phyloP scores from a whole-genome alignment of 2,797 vertebrate genomes.

The Pteronotus mesoamericanus region DNA sequence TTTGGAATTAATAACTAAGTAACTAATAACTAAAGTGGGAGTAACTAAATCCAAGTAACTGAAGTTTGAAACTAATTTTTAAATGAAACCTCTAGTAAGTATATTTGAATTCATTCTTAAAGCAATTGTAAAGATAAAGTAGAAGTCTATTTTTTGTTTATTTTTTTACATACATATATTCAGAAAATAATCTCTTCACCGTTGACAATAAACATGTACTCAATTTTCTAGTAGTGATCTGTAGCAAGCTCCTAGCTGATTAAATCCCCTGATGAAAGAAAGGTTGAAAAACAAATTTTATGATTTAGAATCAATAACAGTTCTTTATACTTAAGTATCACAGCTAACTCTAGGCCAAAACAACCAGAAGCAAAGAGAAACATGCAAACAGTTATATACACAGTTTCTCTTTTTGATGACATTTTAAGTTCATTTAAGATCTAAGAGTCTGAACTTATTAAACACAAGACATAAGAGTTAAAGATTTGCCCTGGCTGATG shows the following conservation, averaged over 20 bases:
- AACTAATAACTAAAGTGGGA: not conserved
- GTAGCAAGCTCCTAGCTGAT: not conserved
- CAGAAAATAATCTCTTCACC: not conserved
- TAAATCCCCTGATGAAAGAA: not conserved
- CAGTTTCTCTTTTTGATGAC: not conserved
- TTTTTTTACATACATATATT: not conserved
- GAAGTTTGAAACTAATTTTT: not conserved
- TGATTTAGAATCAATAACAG: not conserved
- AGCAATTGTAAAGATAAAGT: not conserved
- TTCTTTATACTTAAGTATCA: not conserved
- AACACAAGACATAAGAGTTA: not conserved
- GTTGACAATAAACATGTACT: not conserved
- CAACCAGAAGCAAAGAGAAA: not conserved
- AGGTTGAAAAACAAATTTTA: not conserved
- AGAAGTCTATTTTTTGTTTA: not conserved
- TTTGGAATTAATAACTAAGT: not conserved
- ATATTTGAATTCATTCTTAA: conserved; percentile 2
- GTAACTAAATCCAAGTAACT: conserved; percentile 2
- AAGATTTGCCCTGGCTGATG: not conserved
- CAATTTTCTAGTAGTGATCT: not conserved
- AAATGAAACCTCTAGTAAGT: not conserved
- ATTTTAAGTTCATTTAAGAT: not conserved
- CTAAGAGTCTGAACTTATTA: not conserved
- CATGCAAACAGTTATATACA: not conserved
- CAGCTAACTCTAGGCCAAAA: not conserved